phyloP scores from a whole-genome alignment of 2,113 vertebrate species.

The Enhydra lutris region DNA sequence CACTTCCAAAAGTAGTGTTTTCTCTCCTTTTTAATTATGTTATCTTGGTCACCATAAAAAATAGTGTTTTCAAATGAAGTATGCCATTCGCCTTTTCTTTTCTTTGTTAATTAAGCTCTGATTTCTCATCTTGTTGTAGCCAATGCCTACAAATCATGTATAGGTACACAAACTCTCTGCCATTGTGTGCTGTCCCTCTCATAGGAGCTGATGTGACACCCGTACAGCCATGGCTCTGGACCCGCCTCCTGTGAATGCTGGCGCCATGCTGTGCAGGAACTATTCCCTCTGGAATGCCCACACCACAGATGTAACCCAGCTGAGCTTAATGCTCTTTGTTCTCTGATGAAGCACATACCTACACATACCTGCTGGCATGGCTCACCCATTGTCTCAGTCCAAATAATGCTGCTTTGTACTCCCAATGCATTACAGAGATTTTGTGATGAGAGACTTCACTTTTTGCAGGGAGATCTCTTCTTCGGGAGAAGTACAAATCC shows the following conservation, averaged over 20 bases:
- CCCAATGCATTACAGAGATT: neutral
- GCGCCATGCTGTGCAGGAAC: neutral
- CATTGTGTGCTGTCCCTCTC: fast-evolving
- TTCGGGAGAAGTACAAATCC: neutral
- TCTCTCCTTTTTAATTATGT: no score
- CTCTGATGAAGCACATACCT: neutral
- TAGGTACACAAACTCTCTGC: no score
- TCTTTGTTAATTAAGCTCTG: neutral
- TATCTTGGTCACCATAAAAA: no score
- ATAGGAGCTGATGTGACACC: fast-evolving
- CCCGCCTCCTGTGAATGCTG: fast-evolving
- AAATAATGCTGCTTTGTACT: neutral
- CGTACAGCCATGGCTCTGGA: neutral
- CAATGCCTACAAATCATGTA: fast-evolving
- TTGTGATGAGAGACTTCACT: neutral
- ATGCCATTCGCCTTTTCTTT: neutral
- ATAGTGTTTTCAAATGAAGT: neutral
- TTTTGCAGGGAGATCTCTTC: neutral
- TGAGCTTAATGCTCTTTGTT: neutral
- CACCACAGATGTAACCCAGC: neutral
- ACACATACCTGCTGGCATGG: neutral
- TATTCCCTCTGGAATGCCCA: neutral
- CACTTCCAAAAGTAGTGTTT: neutral
- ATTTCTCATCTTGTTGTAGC: neutral
- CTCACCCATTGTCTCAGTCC: fast-evolving